Evolutionary conservation across 2,113 vertebrate species (phyloP).

Genomic region (Ctenodactylus gundi): DNA sequence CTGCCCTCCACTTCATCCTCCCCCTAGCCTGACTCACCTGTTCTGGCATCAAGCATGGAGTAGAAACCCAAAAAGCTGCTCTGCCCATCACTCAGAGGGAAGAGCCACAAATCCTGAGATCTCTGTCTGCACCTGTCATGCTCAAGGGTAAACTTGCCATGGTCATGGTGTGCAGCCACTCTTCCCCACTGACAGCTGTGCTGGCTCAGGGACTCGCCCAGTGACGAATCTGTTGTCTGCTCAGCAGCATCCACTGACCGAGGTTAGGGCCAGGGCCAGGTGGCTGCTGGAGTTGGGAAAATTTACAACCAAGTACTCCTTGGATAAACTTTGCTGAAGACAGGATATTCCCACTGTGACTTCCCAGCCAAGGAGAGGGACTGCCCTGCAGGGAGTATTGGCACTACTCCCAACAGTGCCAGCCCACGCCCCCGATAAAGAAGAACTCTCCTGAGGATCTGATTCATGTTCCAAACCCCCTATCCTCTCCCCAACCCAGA

Average conservation of each 20-base stretch:
- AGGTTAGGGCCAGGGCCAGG: conserved; percentile 55
- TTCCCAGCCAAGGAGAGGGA: background rate
- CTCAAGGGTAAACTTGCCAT: conserved; percentile 82
- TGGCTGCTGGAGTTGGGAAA: conserved; percentile 49
- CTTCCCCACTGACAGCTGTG: conserved; percentile 76
- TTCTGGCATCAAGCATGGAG: conserved; percentile 60
- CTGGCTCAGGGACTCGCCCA: conserved; percentile 73
- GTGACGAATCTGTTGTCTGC: conserved; percentile 81
- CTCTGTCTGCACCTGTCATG: conserved; percentile 80
- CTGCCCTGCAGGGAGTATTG: background rate
- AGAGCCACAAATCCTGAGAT: conserved; percentile 76
- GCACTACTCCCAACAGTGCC: background rate
- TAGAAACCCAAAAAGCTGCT: conserved; percentile 58
- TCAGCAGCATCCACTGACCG: conserved; percentile 74
- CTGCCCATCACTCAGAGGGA: conserved; percentile 80
- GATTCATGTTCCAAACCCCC: background rate
- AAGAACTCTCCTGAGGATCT: background rate
- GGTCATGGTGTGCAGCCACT: conserved; percentile 34
- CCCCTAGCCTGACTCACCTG: background rate
- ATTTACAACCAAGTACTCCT: conserved; percentile 60
- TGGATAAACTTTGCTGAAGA: background rate
- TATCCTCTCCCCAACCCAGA: background rate
- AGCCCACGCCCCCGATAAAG: background rate
- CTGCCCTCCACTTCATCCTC: background rate
- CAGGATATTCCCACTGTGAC: background rate